These are phyloP conservation scores for Pedionomus torquatus DNA, from an alignment of 2,113 vertebrate species.

Conservation along the genomic window DNA sequence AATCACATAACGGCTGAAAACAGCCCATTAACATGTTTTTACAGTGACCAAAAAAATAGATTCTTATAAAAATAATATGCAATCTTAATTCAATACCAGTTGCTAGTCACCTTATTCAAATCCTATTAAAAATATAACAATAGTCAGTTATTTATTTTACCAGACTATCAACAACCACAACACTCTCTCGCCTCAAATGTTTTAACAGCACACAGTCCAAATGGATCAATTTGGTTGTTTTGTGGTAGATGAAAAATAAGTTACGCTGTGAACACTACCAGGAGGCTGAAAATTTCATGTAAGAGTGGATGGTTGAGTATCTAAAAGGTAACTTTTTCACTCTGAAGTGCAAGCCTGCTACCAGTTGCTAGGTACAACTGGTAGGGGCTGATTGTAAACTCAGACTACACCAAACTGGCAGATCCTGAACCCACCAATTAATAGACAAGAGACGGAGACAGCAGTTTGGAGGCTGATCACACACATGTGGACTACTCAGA, in stretches of 20 bases:
- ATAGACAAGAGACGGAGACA: background rate
- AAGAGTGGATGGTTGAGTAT: background rate
- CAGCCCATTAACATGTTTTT: background rate
- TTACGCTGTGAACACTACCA: background rate
- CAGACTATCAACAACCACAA: background rate
- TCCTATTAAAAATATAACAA: too few species aligned
- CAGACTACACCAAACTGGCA: fast-evolving
- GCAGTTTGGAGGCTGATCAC: background rate
- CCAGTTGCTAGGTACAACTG: background rate
- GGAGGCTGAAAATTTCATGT: background rate
- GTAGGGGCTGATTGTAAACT: background rate
- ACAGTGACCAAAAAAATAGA: background rate
- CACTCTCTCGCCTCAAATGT: background rate
- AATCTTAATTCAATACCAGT: background rate
- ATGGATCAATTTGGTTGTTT: background rate
- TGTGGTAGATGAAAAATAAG: background rate
- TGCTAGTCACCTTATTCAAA: background rate
- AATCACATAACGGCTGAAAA: background rate
- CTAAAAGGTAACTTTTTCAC: background rate
- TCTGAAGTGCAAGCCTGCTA: background rate
- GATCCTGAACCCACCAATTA: background rate
- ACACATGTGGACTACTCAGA: background rate
- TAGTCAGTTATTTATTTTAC: too few species aligned
- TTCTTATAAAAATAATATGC: background rate
- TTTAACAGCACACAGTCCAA: background rate